Conservation (phyloP, 2,113 vertebrate species). For the Platysternon megacephalum region DNA sequence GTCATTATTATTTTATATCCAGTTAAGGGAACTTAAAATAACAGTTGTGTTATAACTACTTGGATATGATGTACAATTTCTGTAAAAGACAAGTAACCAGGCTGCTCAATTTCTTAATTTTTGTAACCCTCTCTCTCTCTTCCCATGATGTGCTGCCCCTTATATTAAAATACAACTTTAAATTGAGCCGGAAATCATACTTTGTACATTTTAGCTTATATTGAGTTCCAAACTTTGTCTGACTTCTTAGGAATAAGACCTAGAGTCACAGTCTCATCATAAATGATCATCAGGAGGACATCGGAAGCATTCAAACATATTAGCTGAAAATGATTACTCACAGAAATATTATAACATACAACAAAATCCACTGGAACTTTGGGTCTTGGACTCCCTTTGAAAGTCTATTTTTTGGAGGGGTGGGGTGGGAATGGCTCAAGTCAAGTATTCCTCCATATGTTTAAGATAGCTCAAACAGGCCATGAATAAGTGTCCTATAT, state of each 20-base stretch:
- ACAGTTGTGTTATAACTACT: slow-evolving; percentile 55
- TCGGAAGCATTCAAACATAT: background rate
- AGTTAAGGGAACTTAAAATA: slow-evolving; percentile 64
- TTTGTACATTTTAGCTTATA: background rate
- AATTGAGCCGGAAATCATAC: background rate
- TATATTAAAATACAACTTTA: slow-evolving; percentile 34
- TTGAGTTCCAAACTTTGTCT: background rate
- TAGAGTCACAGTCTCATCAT: background rate
- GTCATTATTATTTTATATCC: slow-evolving; percentile 67
- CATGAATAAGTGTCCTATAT: slow-evolving; percentile 61
- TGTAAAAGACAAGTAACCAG: slow-evolving; percentile 45
- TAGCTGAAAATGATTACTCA: background rate
- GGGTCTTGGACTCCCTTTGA: slow-evolving; percentile 1
- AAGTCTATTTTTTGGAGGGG: background rate
- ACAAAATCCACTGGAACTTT: slow-evolving; percentile 17
- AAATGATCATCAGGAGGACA: background rate
- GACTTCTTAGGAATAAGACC: background rate
- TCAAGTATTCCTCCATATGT: slow-evolving; percentile 8
- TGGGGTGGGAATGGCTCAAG: background rate
- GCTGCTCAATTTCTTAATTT: slow-evolving; percentile 44
- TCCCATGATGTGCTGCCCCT: slow-evolving; percentile 18
- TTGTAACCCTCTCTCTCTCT: slow-evolving; percentile 49
- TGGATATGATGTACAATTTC: slow-evolving; percentile 25
- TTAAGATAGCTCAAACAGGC: slow-evolving; percentile 32
- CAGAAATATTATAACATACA: background rate